A percentile compares a stretch with the other conserved stretches of the same genome.
Conservation (phyloP, 2,888 invertebrate genomes). For the Drosophila yooni region DNA sequence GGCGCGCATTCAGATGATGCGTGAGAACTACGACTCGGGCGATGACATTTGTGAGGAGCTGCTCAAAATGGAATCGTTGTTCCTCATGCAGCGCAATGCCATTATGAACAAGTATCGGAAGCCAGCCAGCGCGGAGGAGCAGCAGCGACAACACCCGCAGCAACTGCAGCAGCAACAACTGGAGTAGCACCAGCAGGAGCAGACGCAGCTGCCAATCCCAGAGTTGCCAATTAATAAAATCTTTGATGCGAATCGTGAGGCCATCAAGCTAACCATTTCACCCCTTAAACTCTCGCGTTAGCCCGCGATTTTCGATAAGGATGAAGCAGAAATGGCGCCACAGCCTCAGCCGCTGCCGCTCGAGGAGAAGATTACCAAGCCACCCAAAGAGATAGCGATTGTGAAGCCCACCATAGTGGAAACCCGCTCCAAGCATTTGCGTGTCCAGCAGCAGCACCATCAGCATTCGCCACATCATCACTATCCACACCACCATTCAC, state of each 20-base stretch:
- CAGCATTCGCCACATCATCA: constrained; percentile 11
- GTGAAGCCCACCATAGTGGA: constrained; percentile 83
- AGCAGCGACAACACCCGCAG: not conserved
- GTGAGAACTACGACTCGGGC: constrained; percentile 82
- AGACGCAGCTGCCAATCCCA: constrained; percentile 10
- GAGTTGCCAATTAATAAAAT: constrained; percentile 74
- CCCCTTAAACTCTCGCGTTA: constrained; percentile 81
- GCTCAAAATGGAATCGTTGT: constrained; percentile 83
- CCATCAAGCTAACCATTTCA: constrained; percentile 83
- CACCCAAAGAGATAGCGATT: constrained; percentile 82
- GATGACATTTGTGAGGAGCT: constrained; percentile 83
- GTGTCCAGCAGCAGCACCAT: constrained; percentile 8
- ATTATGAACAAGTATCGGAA: constrained; percentile 80
- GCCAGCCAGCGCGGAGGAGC: constrained; percentile 12
- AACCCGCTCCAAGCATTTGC: constrained; percentile 48
- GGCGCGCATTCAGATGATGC: constrained; percentile 83
- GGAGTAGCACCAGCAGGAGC: constrained; percentile 1
- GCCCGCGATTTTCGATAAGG: constrained; percentile 72
- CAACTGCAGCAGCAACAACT: constrained; percentile 7
- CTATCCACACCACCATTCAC: constrained; percentile 1
- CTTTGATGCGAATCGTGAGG: constrained; percentile 83
- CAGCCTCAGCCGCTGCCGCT: constrained; percentile 35
- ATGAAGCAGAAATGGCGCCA: constrained; percentile 43
- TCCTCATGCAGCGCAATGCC: constrained; percentile 81
- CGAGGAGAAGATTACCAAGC: constrained; percentile 74